phyloP scores from a whole-genome alignment of 1,140 invertebrate species.

The Aphidius gifuensis region DNA sequence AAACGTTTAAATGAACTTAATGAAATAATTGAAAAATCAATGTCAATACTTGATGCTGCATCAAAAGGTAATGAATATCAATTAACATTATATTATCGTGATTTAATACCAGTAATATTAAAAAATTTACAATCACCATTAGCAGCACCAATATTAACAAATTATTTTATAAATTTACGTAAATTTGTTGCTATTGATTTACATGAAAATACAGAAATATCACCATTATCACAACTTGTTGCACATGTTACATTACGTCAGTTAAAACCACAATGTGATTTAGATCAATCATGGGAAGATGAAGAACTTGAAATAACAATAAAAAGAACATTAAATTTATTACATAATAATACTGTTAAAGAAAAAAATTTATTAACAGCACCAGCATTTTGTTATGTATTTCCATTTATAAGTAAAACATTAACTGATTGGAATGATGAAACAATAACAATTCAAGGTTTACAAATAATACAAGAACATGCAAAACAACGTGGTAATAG shows the following conservation, averaged over 20 bases:
- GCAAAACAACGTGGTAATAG: conserved; percentile 60
- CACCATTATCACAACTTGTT: conserved; percentile 59
- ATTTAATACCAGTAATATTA: conserved; percentile 63
- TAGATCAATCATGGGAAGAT: conserved; percentile 75
- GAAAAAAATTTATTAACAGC: conserved; percentile 59
- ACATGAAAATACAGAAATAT: conserved; percentile 34
- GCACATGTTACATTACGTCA: conserved; percentile 68
- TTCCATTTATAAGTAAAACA: conserved; percentile 73
- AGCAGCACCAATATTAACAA: conserved; percentile 62
- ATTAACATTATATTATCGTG: conserved; percentile 63
- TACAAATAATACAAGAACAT: conserved; percentile 72
- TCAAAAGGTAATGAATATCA: conserved; percentile 61
- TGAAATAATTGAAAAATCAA: conserved; percentile 59
- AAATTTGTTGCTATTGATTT: conserved; percentile 52
- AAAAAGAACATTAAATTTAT: conserved; percentile 59
- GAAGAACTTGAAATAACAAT: conserved; percentile 65
- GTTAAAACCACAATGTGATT: conserved; percentile 74
- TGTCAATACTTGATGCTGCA: conserved; percentile 65
- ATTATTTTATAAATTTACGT: conserved; percentile 62
- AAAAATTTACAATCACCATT: conserved; percentile 66
- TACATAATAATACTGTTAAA: conserved; percentile 58
- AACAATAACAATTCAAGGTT: conserved; percentile 59
- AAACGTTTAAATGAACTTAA: conserved; percentile 65
- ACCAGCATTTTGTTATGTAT: conserved; percentile 79
- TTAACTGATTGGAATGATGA: conserved; percentile 60